Percentiles rank a stretch among this genome's conserved stretches.
These are phyloP conservation scores for Zoanthus sociatus DNA, from an alignment of 92 coral and sea anemone genomes.

Conservation along the genomic window DNA sequence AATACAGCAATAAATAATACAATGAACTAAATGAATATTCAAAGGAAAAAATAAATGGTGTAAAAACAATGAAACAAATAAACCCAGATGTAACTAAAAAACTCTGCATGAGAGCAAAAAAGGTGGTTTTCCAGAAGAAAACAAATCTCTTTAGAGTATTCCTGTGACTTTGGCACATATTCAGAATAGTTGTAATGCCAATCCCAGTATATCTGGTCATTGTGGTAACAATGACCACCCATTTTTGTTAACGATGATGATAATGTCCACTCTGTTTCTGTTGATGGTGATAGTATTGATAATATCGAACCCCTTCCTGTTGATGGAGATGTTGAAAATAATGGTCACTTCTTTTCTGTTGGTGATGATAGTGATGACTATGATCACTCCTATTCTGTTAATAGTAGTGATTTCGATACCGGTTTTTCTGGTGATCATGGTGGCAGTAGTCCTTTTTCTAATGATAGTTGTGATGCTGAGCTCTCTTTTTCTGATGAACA, in stretches of 20 bases:
- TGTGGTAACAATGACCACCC: background rate
- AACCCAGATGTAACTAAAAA: background rate
- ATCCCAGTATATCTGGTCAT: background rate
- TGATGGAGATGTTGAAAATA: background rate
- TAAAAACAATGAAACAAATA: background rate
- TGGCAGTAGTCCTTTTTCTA: background rate
- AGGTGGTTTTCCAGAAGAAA: background rate
- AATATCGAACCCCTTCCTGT: background rate
- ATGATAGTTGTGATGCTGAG: background rate
- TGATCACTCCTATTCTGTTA: background rate
- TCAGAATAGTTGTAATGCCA: background rate
- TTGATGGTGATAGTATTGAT: background rate
- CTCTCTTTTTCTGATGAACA: background rate
- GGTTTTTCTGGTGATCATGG: background rate
- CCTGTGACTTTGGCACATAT: background rate
- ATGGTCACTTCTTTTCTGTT: background rate
- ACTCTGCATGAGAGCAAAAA: background rate
- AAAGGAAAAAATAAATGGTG: background rate
- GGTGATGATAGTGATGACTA: background rate
- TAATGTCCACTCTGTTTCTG: background rate
- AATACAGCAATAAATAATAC: too few relatives aligned
- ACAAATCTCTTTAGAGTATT: background rate
- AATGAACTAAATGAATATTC: background rate
- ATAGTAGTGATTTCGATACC: background rate
- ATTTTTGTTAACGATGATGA: background rate